Conservation (phyloP, 2,888 invertebrate species). For the Formica aserva region DNA sequence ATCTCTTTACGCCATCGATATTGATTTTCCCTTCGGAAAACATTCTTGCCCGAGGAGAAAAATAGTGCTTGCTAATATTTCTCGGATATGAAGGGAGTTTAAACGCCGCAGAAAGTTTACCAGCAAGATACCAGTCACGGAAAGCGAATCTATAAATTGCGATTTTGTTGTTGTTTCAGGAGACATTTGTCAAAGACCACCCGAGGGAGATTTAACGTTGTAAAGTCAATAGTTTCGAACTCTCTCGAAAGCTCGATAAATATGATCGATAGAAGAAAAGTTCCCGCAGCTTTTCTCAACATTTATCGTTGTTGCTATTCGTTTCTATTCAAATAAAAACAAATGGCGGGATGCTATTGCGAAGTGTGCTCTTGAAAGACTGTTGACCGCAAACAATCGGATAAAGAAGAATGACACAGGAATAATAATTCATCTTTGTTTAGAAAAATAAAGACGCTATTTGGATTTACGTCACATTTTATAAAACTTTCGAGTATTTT, state of each 20-base stretch:
- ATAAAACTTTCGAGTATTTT: not conserved
- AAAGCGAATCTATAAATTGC: not conserved
- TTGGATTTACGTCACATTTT: not conserved
- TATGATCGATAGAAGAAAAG: too few species aligned
- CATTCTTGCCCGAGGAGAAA: not conserved
- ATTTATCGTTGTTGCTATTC: not conserved
- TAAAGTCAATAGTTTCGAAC: too few species aligned
- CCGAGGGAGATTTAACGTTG: too few species aligned
- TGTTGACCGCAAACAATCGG: not conserved
- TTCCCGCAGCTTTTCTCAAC: not conserved
- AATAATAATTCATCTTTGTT: not conserved
- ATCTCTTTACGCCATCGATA: constrained; percentile 35
- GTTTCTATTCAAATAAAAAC: not conserved
- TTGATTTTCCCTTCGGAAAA: not conserved
- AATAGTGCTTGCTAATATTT: constrained; percentile 33
- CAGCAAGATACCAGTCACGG: not conserved
- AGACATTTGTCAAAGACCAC: not conserved
- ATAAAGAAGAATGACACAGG: not conserved
- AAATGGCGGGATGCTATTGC: not conserved
- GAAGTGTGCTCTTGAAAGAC: not conserved
- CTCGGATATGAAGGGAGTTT: constrained; percentile 4
- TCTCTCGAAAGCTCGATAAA: too few species aligned
- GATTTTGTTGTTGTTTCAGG: constrained; percentile 11
- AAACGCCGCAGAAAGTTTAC: not conserved
- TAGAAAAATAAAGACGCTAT: not conserved